Conservation (phyloP, 2,888 invertebrate species). For the Isoperla grammatica region DNA sequence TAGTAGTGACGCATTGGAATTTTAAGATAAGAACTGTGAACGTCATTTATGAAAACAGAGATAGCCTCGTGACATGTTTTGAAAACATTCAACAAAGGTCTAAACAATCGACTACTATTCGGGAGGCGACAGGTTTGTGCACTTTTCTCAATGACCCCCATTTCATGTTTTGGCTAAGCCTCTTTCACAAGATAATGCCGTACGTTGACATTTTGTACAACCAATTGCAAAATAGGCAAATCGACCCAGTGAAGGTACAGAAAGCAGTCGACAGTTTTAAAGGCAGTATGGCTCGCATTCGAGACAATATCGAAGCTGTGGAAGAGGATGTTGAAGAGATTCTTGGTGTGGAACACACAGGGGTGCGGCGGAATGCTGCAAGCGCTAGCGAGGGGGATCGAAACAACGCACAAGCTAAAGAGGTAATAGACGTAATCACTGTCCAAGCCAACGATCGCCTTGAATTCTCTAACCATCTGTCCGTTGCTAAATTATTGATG, state of each 20-base stretch:
- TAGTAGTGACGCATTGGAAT: slow-evolving; percentile 29
- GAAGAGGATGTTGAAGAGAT: too few relatives aligned
- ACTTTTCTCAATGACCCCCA: slow-evolving; percentile 7
- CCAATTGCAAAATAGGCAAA: neutral
- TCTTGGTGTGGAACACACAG: too few relatives aligned
- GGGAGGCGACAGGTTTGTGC: slow-evolving; percentile 1
- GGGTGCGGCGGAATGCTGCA: too few relatives aligned
- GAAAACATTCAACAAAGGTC: slow-evolving; percentile 29
- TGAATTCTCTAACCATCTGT: slow-evolving; percentile 34
- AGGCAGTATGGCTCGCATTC: too few relatives aligned
- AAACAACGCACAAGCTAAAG: slow-evolving; percentile 27
- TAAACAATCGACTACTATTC: slow-evolving; percentile 20
- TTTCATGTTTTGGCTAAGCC: slow-evolving; percentile 35
- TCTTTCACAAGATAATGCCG: neutral
- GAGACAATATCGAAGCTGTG: too few relatives aligned
- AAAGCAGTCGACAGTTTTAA: too few relatives aligned
- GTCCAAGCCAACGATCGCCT: slow-evolving; percentile 33
- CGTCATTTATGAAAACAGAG: slow-evolving; percentile 31
- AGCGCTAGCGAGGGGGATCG: neutral
- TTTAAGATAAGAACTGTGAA: slow-evolving; percentile 28
- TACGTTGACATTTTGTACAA: neutral
- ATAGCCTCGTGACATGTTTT: slow-evolving; percentile 33
- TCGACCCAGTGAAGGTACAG: too few relatives aligned
- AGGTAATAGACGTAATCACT: slow-evolving; percentile 36
- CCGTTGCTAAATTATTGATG: slow-evolving; percentile 32